Percentiles rank a stretch among this genome's conserved stretches.
phyloP scores from a whole-genome alignment of 2,797 vertebrate genomes.

The Hirundo rustica region DNA sequence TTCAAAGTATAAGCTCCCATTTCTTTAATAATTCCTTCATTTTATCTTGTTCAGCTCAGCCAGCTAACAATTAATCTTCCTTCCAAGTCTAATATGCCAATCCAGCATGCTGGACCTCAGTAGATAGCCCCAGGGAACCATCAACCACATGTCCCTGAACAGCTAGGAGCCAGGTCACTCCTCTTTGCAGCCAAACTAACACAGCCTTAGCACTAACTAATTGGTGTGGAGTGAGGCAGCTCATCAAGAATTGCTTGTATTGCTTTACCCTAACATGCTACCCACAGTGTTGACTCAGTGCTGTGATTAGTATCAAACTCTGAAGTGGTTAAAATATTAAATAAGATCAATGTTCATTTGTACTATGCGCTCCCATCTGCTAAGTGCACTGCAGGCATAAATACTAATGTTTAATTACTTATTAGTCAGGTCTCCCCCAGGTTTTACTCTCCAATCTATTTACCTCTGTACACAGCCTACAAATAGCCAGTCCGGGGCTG shows the following conservation, averaged over 20 bases:
- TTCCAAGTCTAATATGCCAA: not conserved
- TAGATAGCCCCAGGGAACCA: not conserved
- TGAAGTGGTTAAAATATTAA: not conserved
- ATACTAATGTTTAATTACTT: not conserved
- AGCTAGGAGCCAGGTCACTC: not conserved
- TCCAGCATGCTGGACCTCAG: not conserved
- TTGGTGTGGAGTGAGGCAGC: not conserved
- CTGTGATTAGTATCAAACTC: not conserved
- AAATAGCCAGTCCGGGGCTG: not conserved
- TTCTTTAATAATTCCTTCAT: constrained; percentile 26
- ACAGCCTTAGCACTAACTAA: not conserved
- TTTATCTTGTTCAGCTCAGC: not conserved
- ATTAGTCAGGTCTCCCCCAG: not conserved
- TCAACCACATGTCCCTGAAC: not conserved
- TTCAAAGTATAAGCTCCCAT: not conserved
- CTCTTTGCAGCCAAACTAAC: not conserved
- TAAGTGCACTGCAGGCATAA: not conserved
- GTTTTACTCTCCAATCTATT: not conserved
- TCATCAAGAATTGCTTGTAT: not conserved
- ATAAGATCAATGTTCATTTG: not conserved
- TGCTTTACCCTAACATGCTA: accelerated
- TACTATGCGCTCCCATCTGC: not conserved
- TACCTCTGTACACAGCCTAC: not conserved
- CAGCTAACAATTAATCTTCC: not conserved
- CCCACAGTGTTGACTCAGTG: not conserved